Evolutionary conservation across 2,888 invertebrate genomes (phyloP), one percentile per base, ranked within the genome.

Genomic region (Dugesia japonica): DNA sequence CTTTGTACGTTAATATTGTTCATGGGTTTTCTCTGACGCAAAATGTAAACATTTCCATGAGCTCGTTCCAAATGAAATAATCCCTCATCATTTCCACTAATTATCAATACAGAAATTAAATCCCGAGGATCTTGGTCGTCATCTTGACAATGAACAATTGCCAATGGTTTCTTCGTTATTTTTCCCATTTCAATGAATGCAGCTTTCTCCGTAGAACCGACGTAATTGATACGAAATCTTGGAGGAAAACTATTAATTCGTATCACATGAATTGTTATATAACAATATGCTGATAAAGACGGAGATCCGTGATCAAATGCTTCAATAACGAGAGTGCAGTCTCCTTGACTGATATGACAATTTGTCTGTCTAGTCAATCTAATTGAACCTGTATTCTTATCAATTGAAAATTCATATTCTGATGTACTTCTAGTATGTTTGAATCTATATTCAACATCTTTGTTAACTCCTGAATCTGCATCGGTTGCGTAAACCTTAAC

Each of bases 401-500:
- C 56, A n/a, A 56, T 56, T 56, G 56, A 56, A 23, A 56, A 56
- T 56, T 56, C 56, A 56, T 56, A 9, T 23, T 56, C 56, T 7
- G 17, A 20, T n/a, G n/a, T n/a, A n/a, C 23, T 56, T 23, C 56
- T 56, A 9, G 56, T 56, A 9, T 56, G 4, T 23, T 56, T 56
- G n/a, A 56, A 56, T n/a, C n/a, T 4, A n/a, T 56, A 56, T 56
- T 56, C 56, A 1, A 56, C 56, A 9, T 56, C 23, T n/a, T 56
- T 4, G n/a, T 56, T 56, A 23, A 56, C 20, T 76, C 92, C 92
- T 78, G 90, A 87, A 86, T 95, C 95, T 83, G 89, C 91, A 84
- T 95, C 95, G 1, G 91, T 91, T 0, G 94, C 95, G 85, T 89
- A 89, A n/a, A 95, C 94, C 82, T 90, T 90, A 0, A 94, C 86